Conservation (phyloP, 2,888 invertebrate species). For the Neoscelio sp. region DNA sequence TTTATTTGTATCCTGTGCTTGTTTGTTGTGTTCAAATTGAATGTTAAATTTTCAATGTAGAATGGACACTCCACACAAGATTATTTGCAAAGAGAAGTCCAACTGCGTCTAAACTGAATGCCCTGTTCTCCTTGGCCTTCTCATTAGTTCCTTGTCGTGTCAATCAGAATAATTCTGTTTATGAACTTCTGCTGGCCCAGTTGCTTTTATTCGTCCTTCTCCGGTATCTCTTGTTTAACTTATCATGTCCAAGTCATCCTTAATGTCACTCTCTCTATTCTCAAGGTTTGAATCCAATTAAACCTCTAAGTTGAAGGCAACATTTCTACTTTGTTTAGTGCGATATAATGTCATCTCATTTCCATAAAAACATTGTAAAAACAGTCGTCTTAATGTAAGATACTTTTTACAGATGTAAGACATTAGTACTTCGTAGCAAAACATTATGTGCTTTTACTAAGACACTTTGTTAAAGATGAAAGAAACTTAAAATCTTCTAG, state of each 20-base stretch:
- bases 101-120: slow-evolving; percentile 72
- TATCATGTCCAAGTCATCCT: slow-evolving; percentile 49
- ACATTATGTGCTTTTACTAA: too few species aligned
- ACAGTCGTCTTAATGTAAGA: too few species aligned
- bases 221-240: slow-evolving; percentile 49
- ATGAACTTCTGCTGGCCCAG: slow-evolving; percentile 79
- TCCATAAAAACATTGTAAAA: too few species aligned
- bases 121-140: slow-evolving; percentile 54
- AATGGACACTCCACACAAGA: slow-evolving; percentile 45
- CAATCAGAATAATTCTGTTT: slow-evolving; percentile 84
- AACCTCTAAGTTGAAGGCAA: slow-evolving; percentile 69
- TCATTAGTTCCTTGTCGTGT: slow-evolving; percentile 75
- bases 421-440: too few species aligned
- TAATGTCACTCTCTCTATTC: slow-evolving; percentile 47
- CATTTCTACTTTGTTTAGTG: too few species aligned
- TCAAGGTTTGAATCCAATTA: slow-evolving; percentile 73
- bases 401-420: too few species aligned
- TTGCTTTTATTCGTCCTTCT: slow-evolving; percentile 53
- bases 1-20: too few species aligned
- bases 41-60: slow-evolving; percentile 42
- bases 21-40: too few species aligned
- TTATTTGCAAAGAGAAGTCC: slow-evolving; percentile 66
- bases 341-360: too few species aligned
- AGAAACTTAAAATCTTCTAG: too few species aligned
- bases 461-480: too few species aligned